Base-by-base conservation (phyloP, 2,888 invertebrate species). In the Phania funesta region DNA sequence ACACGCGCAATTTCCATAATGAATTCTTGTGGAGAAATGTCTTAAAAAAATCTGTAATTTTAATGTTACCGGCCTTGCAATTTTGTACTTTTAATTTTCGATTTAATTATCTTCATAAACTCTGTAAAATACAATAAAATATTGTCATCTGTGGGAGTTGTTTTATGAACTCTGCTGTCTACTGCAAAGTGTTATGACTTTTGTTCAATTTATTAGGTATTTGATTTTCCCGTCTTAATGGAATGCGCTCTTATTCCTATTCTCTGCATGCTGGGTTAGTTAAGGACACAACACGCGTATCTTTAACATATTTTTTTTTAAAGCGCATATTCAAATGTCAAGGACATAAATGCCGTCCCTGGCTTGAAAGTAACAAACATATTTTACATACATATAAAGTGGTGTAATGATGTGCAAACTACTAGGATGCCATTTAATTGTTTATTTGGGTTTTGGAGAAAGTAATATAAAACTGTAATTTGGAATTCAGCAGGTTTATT, bases 1-100 rank as follows among this genome's bases (percentile, higher is more conserved):
- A 73, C 79, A 79, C 79, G 67, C 79, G 79, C 52, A 79, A 71
- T 71, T 78, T 71, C 44, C 35, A 46, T 70, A 62, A 65, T 65
- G 50, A 44, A 67, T 54, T 65, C 32, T 50, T 65, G 67, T 52
- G 11, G 60, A 46, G 44, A 73, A 79, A 54, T 73, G n/a, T 52
- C 46, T 50, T 38, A 26, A 18, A 54, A 41, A 52, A 38, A 29
- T 35, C 50, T 20, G 6, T 67, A 13, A 67, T 67, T 41, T n/a
- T 9, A 22, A 38, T 65, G 11, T 35, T 35, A 35, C 38, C 52
- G 67, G 11, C 38, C 18, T 38, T 67, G 67, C 13, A 11, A 38
- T 11, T 38, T 9, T 38, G 35, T 38, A 4, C n/a, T 38, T 38
- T 9, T 38, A n/a, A 13, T 38, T 4, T 38, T 3, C 3, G 35